Evolutionary conservation across 1,140 invertebrate genomes (phyloP), one percentile per base, ranked within the genome.

Genomic region (Bombus huntii): DNA sequence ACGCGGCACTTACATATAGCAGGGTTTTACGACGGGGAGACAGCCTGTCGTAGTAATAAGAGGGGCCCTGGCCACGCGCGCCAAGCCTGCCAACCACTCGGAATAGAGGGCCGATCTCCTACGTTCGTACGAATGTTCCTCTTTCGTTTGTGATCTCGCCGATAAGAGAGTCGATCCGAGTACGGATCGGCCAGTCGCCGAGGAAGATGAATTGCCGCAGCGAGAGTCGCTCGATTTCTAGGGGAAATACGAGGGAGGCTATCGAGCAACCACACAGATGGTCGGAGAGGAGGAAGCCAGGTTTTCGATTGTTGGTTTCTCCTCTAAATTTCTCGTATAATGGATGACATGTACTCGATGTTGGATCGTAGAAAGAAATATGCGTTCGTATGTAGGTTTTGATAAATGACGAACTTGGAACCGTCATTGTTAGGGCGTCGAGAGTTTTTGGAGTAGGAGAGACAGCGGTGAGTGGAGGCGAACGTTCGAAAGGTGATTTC

Each of bases 21-120:
- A 85, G 85, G 87, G 74, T 92, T 92, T 92, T 92, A 92, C 91
- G 91, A 91, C 74, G 85, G 83, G 72, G 89, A 91, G 88, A 93
- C 91, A 91, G 82, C 81, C 87, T 90, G 90, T 92, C 86, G 88
- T 86, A 81, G 91, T 90, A 91, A 92, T 92, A 92, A 92, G 91
- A 88, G 85, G 88, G 89, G 89, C 78, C 81, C 74, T 91, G 92
- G 92, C 93, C 94, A 94, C 93, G 94, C 93, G 88, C 92, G 87
- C 89, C 85, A 87, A 79, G 89, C 74, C 87, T 87, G 81, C 89
- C 89, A 88, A 92, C 91, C 92, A 91, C 88, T 89, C 87, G 25
- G 85, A 31, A 88, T 91, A 81, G 68, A 80, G 87, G 81, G 78
- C 81, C 70, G 71, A 77, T 81, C 88, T 82, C 66, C 68, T 78